These are phyloP conservation scores for Quadriops clusia DNA, from an alignment of 2,888 invertebrate genomes.

Conservation along the genomic window DNA sequence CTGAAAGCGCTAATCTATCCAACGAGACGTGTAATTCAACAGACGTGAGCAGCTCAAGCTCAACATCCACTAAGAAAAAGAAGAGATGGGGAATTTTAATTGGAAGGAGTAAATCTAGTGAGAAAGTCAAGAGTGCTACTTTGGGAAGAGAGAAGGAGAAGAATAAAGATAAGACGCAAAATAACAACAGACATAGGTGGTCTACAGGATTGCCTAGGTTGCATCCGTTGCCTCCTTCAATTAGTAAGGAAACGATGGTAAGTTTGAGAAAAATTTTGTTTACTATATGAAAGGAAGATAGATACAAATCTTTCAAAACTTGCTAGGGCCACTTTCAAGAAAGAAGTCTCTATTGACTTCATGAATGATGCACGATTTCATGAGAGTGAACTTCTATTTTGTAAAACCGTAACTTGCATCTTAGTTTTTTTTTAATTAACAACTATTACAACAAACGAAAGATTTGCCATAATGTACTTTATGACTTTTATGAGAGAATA, in stretches of 20 bases:
- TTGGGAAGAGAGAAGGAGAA: slow-evolving; percentile 54
- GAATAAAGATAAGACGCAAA: slow-evolving; percentile 37
- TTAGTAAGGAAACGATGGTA: slow-evolving; percentile 71
- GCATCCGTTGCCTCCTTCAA: slow-evolving; percentile 61
- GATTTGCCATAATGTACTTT: too few relatives aligned
- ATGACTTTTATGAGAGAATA: too few relatives aligned
- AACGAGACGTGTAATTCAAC: slow-evolving; percentile 13
- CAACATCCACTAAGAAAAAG: slow-evolving; percentile 34
- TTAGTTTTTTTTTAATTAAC: too few relatives aligned
- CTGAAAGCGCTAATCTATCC: slow-evolving; percentile 12
- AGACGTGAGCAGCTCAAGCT: slow-evolving; percentile 16
- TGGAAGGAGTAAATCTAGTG: slow-evolving; percentile 45
- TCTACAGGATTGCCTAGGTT: slow-evolving; percentile 58
- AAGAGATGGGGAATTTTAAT: slow-evolving; percentile 60
- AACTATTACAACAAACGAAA: too few relatives aligned
- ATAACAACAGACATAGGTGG: slow-evolving; percentile 52
- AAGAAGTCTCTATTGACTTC: too few relatives aligned
- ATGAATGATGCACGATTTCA: too few relatives aligned
- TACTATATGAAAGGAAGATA: too few relatives aligned
- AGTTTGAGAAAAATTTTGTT: slow-evolving; percentile 26
- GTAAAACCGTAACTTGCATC: too few relatives aligned
- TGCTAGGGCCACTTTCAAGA: too few relatives aligned
- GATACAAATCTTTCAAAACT: too few relatives aligned
- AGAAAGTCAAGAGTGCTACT: slow-evolving; percentile 54
- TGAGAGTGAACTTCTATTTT: too few relatives aligned